Evolutionary conservation across 2,113 vertebrate genomes (phyloP).

Genomic region (Maccullochella peelii): DNA sequence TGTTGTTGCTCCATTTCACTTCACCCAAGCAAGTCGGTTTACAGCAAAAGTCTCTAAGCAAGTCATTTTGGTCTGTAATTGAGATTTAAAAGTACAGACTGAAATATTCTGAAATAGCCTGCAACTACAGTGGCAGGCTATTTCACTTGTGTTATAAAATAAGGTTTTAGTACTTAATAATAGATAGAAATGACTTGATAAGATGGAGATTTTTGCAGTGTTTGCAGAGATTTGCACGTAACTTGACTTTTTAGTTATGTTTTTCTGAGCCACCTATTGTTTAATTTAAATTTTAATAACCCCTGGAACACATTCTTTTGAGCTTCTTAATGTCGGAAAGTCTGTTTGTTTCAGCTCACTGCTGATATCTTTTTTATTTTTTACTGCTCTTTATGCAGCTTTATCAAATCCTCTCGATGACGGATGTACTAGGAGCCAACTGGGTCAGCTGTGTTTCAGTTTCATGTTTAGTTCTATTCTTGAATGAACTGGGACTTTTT

Average conservation of each 20-base stretch:
- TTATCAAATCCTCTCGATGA: not conserved
- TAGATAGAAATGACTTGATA: not conserved
- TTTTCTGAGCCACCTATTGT: not conserved
- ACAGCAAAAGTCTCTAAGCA: not conserved
- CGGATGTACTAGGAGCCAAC: not conserved
- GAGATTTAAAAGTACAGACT: not conserved
- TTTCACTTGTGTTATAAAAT: not conserved
- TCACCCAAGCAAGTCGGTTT: not conserved
- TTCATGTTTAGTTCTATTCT: constrained; percentile 6
- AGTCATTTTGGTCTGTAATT: too few species aligned
- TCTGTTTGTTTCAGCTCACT: not conserved
- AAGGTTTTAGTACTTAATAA: not conserved
- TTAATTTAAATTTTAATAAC: not conserved
- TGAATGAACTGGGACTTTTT: not conserved
- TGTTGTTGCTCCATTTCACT: not conserved
- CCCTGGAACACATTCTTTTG: not conserved
- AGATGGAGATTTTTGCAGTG: not conserved
- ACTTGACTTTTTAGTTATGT: not conserved
- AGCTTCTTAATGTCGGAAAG: not conserved
- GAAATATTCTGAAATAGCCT: not conserved
- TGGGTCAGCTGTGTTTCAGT: constrained; percentile 43
- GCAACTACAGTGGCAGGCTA: not conserved
- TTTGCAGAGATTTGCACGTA: not conserved
- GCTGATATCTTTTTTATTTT: not conserved
- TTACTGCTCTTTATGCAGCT: not conserved